Evolutionary conservation across 2,797 vertebrate species (phyloP).

Genomic region (Trichosurus vulpecula): DNA sequence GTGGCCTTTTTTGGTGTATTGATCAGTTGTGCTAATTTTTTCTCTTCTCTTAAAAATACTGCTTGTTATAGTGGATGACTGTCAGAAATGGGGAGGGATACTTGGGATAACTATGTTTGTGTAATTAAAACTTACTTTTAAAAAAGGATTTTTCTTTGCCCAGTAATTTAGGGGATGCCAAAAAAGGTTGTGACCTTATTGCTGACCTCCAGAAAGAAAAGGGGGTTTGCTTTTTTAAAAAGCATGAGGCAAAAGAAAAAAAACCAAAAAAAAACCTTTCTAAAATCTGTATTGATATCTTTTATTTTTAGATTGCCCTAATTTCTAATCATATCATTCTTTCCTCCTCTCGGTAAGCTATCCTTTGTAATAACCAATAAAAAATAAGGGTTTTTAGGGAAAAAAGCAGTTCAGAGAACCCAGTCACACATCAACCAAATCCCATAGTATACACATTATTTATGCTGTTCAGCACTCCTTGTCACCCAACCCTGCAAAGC

Average conservation of each 20-base stretch:
- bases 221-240: neutral
- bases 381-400: no score
- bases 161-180: neutral
- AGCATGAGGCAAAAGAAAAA: neutral
- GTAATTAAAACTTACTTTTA: neutral
- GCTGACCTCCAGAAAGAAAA: neutral
- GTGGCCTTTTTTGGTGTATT: neutral
- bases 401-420: no score
- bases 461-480: no score
- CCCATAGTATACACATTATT: no score
- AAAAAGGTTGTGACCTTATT: neutral
- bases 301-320: neutral
- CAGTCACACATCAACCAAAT: no score
- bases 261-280: neutral
- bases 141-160: neutral
- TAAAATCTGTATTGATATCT: neutral
- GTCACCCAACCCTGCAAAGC: no score
- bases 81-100: neutral
- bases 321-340: neutral
- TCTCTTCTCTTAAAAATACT: neutral
- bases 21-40: neutral
- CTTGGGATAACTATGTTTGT: neutral
- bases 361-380: no score
- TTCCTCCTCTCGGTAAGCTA: no score
- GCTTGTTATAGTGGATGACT: neutral